Percentiles rank a stretch among this genome's conserved stretches.
Evolutionary conservation across 2,888 invertebrate species (phyloP).

Genomic region (Timema podura): DNA sequence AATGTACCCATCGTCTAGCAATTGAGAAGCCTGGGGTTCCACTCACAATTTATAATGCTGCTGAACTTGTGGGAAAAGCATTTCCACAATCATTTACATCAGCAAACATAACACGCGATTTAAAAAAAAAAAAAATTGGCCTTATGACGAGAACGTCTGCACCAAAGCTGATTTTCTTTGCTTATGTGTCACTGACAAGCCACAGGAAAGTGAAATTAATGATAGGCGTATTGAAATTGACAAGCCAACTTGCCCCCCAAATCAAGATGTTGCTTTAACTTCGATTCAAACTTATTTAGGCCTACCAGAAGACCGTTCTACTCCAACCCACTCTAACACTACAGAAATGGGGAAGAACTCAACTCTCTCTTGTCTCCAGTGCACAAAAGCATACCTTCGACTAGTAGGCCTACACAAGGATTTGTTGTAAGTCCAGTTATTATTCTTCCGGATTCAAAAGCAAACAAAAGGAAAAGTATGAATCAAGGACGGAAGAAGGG

Average conservation of each 20-base stretch:
- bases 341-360: not conserved
- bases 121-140: not conserved
- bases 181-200: not conserved
- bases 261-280: too few species aligned
- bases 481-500: not conserved
- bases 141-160: not conserved
- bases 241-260: too few species aligned
- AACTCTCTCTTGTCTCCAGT: too few species aligned
- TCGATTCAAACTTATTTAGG: too few species aligned
- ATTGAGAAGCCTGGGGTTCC: slow-evolving; percentile 41
- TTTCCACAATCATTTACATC: not conserved
- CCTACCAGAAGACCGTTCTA: not conserved
- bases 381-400: too few species aligned
- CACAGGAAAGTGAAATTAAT: not conserved
- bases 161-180: slow-evolving; percentile 4
- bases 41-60: slow-evolving; percentile 31
- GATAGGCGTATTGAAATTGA: not conserved
- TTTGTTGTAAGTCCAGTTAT: not conserved
- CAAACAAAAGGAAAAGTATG: not conserved
- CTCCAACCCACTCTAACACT: slow-evolving; percentile 7
- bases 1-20: slow-evolving; percentile 28
- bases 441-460: not conserved
- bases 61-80: slow-evolving; percentile 4
- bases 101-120: not conserved
- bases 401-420: too few species aligned